Base-by-base conservation (phyloP, 2,888 invertebrate species). In the Drosophila gaucha region DNA sequence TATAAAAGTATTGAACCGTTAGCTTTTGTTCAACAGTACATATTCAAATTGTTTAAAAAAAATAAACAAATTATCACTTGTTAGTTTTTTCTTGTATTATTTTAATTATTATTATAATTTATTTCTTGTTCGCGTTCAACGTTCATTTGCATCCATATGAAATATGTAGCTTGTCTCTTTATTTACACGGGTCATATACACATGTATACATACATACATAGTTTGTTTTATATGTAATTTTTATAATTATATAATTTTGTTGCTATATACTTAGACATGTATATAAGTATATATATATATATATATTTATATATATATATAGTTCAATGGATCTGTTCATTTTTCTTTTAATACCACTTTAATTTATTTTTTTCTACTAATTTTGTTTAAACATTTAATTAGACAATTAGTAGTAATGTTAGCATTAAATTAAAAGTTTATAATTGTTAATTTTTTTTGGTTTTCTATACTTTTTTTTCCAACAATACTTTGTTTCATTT, bases 91-190 rank as follows among this genome's bases (percentile, higher is more conserved):
- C 38, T 39, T 59, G n/a, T n/a, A 54, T 57, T 36, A 39, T 31
- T 30, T 54, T 33, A 1, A 26, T 43, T 20, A 8, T n/a, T 30
- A 28, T 41, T 2, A 12, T 16, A 28, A 10, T 41, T 14, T 18
- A 47, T 39, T 33, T 50, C 30, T 72, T 68, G 57, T 46, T 56
- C 52, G 78, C 78, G 63, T 59, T 86, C 73, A 50, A 59, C 50
- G 30, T 60, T 71, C 76, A 70, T 78, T 86, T 80, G 78, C 77
- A 83, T 82, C 57, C 50, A 67, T 68, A 67, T 86, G 86, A 79
- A 79, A 72, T 89, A 68, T 39, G 86, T 89, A 86, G 88, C 71
- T 89, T 89, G 79, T 86, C 71, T 86, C 78, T 52, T 86, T 86
- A 89, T 89, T 86, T 86, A 86, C 89, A 89, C 55, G 58, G 67